A percentile compares a stretch with the other conserved stretches of the same genome.
These are phyloP conservation scores for Apogon talboti DNA, from an alignment of 2,797 vertebrate genomes.

Conservation along the genomic window DNA sequence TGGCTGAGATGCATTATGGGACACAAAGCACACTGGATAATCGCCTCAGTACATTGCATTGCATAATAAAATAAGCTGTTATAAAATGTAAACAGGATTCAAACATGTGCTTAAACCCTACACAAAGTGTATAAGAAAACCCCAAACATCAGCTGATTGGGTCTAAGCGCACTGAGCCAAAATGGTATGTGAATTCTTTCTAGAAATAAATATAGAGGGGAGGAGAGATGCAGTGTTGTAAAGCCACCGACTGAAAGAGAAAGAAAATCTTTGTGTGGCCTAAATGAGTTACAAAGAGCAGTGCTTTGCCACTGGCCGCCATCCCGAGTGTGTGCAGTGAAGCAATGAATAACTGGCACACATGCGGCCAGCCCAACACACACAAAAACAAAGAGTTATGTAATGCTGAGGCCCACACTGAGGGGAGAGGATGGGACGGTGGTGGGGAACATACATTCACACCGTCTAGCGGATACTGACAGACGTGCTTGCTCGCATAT, in stretches of 20 bases:
- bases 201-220: slow-evolving; percentile 28
- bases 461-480: slow-evolving; percentile 30
- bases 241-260: slow-evolving; percentile 40
- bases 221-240: not conserved
- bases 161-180: slow-evolving; percentile 36
- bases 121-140: slow-evolving; percentile 26
- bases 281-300: slow-evolving; percentile 65
- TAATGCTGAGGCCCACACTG: slow-evolving; percentile 76
- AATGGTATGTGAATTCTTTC: slow-evolving; percentile 20
- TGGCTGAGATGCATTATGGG: slow-evolving; percentile 58
- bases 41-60: slow-evolving; percentile 64
- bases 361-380: slow-evolving; percentile 61
- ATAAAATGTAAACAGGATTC: slow-evolving; percentile 55
- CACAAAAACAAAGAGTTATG: slow-evolving; percentile 80
- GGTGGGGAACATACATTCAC: slow-evolving; percentile 44
- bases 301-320: slow-evolving; percentile 60
- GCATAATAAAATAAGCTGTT: slow-evolving; percentile 66
- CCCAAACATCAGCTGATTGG: slow-evolving; percentile 55
- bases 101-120: slow-evolving; percentile 37
- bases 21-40: slow-evolving; percentile 60
- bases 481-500: slow-evolving; percentile 22
- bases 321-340: slow-evolving; percentile 65
- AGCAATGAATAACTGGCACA: slow-evolving; percentile 72
- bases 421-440: slow-evolving; percentile 72
- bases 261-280: slow-evolving; percentile 66